Base-by-base conservation (phyloP, 2,113 vertebrate species). In the Pterocles orientalis region DNA sequence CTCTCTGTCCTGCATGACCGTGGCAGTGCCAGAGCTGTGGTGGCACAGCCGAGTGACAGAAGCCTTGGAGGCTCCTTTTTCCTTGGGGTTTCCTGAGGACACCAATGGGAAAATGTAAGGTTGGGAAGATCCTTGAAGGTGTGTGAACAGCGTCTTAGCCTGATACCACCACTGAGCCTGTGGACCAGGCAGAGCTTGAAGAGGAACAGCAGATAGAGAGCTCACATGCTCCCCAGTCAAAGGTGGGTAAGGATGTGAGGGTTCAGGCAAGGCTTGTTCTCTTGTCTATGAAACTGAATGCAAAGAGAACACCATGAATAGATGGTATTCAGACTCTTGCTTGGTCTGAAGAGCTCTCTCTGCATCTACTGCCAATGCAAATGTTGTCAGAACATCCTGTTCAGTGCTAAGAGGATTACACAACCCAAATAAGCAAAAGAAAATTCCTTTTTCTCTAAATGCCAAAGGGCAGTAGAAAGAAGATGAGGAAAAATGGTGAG, bases 1-100 rank as follows among this genome's bases (percentile, higher is more conserved):
- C 9, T 5, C 31, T 70, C n/a, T 61, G 15, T 48, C 33, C 51
- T 17, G 4, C n/a, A 20, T 0, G 4, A 6, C n/a, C 0, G 0
- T 18, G 31, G 15, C 18, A 26, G 9, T 33, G 24, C 3, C 10
- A 26, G 65, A 64, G 61, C 6, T 16, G 0, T 4, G 12, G 23
- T 28, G 48, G 20, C 34, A 65, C 16, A 60, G 13, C 9, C 24
- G 15, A 10, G 18, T 51, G 39, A 48, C 19, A 41, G 25, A 8
- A 86, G 4, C 12, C 25, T 18, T 31, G 6, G 15, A 36, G 19
- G 31, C 3, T 80, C 18, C 48, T 79, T 64, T 60, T 41, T 13
- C 25, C 6, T 51, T 60, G 25, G 4, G 10, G 1, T 13, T 79
- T 28, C 9, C 1, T 58, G 39, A 88, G 50, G 34, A 82, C 19